Percentiles rank a stretch among this genome's conserved stretches.
Conservation (phyloP, 1,140 invertebrate species). For the Dinoponera quadriceps region DNA sequence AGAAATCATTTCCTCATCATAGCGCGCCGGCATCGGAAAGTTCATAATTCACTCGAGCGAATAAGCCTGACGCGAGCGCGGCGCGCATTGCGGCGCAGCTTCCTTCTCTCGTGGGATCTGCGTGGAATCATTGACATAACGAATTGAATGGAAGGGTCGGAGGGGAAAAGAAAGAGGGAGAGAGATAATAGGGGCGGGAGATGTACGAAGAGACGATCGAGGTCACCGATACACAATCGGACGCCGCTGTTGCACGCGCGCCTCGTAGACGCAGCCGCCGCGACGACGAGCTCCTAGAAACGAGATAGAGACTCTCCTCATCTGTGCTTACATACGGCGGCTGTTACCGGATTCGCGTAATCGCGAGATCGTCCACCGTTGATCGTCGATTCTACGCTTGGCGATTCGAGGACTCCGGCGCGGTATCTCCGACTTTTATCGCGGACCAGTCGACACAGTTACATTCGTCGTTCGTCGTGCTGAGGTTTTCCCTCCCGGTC, state of each 20-base stretch:
- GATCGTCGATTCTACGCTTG: not conserved
- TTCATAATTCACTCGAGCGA: conserved; percentile 55
- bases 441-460: conserved; percentile 10
- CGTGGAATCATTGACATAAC: conserved; percentile 73
- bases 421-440: conserved; percentile 5
- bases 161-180: conserved; percentile 27
- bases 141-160: conserved; percentile 63
- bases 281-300: conserved; percentile 53
- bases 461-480: not conserved
- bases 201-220: conserved; percentile 64
- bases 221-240: conserved; percentile 72
- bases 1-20: conserved; percentile 41
- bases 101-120: conserved; percentile 60
- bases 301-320: conserved; percentile 33
- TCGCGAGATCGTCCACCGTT: not conserved
- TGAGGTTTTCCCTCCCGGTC: not conserved
- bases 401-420: not conserved
- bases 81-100: conserved; percentile 38
- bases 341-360: conserved; percentile 2
- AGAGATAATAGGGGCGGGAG: conserved; percentile 14
- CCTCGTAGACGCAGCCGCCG: conserved; percentile 40
- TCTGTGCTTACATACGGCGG: too few species aligned
- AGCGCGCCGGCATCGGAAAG: conserved; percentile 41
- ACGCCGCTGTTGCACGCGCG: conserved; percentile 45
- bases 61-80: conserved; percentile 24